phyloP scores from a whole-genome alignment of 1,140 invertebrate species.

The Pantala flavescens region DNA sequence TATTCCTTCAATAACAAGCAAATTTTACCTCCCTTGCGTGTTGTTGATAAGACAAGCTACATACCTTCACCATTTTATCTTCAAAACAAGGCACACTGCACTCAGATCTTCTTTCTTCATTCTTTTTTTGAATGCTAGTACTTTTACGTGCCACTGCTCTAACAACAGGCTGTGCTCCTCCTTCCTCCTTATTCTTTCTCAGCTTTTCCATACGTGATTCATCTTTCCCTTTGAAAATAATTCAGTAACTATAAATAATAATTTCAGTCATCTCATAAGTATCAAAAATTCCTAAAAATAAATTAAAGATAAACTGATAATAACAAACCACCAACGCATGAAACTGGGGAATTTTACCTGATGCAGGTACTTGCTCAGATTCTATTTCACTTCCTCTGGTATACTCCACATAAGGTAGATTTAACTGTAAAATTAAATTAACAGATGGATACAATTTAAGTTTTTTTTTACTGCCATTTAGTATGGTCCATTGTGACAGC shows the following conservation, averaged over 20 bases:
- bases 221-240: too few species aligned
- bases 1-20: too few species aligned
- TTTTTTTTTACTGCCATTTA: conserved; percentile 12
- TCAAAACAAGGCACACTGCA: background rate
- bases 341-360: too few species aligned
- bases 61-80: background rate
- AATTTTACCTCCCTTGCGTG: too few species aligned
- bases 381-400: conserved; percentile 40
- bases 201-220: too few species aligned
- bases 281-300: too few species aligned
- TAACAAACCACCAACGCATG: too few species aligned
- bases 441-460: conserved; percentile 19
- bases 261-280: too few species aligned
- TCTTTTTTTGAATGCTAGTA: conserved; percentile 21
- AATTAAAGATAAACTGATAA: too few species aligned
- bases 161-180: conserved; percentile 20
- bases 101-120: background rate
- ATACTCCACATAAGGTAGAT: conserved; percentile 63
- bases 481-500: too few species aligned
- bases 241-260: too few species aligned
- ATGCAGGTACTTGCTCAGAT: background rate
- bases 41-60: too few species aligned
- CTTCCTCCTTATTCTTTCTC: conserved; percentile 26
- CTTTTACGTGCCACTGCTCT: conserved; percentile 27
- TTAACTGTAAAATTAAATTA: conserved; percentile 28